These are phyloP conservation scores for Apeltes quadracus DNA, from an alignment of 2,113 vertebrate genomes.

Conservation along the genomic window DNA sequence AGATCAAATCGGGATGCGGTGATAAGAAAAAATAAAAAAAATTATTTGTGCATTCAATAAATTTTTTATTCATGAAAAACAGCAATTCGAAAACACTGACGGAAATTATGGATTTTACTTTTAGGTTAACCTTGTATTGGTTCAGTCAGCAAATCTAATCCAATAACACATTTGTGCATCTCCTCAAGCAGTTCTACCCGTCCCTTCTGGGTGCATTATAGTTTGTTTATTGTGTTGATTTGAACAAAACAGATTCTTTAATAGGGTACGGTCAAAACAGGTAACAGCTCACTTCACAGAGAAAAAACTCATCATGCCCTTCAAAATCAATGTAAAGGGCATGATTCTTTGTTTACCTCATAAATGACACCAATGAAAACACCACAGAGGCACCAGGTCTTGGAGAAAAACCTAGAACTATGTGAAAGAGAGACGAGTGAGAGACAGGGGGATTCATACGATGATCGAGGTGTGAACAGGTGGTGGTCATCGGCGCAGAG, in stretches of 20 bases:
- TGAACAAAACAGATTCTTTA: neutral
- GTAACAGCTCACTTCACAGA: neutral
- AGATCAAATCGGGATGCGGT: constrained; percentile 38
- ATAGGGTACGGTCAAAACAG: neutral
- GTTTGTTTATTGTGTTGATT: neutral
- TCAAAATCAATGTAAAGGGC: too few species aligned
- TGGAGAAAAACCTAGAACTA: too few species aligned
- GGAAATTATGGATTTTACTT: constrained; percentile 46
- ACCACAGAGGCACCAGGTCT: too few species aligned
- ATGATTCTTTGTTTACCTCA: too few species aligned
- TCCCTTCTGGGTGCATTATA: neutral
- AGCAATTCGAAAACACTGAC: constrained; percentile 15
- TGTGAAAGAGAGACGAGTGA: too few species aligned
- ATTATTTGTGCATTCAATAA: constrained; percentile 26
- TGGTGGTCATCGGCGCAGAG: too few species aligned
- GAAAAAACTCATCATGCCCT: too few species aligned
- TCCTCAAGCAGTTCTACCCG: neutral
- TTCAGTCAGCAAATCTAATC: neutral
- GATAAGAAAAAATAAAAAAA: constrained; percentile 41
- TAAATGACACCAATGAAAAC: too few species aligned
- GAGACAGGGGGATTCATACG: too few species aligned
- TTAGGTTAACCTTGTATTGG: constrained; percentile 7
- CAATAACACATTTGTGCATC: neutral
- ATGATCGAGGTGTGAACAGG: too few species aligned
- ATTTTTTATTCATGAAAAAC: constrained; percentile 42